Evolutionary conservation across 2,888 invertebrate species (phyloP).

Genomic region (Tromatobia lineatoria): DNA sequence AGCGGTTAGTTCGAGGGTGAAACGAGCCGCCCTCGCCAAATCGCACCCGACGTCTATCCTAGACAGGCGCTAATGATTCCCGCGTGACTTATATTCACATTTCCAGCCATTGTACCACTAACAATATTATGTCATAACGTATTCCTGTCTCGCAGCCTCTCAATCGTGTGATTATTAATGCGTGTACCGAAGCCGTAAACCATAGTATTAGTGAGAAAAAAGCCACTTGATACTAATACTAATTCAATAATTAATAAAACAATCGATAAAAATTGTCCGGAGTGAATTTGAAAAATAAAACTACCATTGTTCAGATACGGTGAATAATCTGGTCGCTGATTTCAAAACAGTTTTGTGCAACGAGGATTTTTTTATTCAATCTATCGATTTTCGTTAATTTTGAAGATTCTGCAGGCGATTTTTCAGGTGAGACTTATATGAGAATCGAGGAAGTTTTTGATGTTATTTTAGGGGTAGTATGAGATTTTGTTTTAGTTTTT

Average conservation of each 20-base stretch:
- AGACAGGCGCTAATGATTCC: slow-evolving; percentile 30
- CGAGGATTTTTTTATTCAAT: neutral
- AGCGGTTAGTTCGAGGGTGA: slow-evolving; percentile 66
- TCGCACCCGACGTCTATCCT: slow-evolving; percentile 58
- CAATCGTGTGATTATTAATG: slow-evolving; percentile 6
- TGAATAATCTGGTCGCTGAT: neutral
- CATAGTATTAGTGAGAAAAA: neutral
- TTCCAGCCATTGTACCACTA: neutral
- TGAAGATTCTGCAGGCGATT: neutral
- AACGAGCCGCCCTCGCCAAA: slow-evolving; percentile 59
- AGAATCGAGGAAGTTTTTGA: neutral
- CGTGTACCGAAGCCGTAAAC: neutral
- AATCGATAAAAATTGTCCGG: neutral
- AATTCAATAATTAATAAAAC: neutral
- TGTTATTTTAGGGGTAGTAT: neutral
- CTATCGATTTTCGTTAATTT: neutral
- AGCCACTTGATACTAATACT: neutral
- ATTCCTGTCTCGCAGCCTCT: neutral
- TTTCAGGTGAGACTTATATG: neutral
- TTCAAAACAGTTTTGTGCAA: neutral
- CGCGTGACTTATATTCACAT: slow-evolving; percentile 9
- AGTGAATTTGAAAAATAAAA: slow-evolving; percentile 16
- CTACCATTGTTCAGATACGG: slow-evolving; percentile 12
- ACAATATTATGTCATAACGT: neutral
- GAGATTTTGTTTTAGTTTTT: neutral